Conservation (phyloP, 2,797 vertebrate species). For the Hoplostethus atlanticus region DNA sequence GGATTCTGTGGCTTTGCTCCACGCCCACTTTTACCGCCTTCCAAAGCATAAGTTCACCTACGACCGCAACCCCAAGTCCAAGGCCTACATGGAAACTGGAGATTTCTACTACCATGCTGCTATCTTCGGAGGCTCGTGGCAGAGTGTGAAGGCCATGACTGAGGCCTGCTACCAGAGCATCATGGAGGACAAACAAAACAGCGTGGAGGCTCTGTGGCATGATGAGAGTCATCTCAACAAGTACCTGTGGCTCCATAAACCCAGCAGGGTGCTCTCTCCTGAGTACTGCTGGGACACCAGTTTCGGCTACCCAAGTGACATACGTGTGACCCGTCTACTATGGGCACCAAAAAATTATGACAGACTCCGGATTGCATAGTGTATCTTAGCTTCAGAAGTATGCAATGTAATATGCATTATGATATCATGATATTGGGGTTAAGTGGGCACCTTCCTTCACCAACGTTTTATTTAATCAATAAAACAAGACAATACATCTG, state of each 20-base stretch:
- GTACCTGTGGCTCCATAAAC: constrained; percentile 80
- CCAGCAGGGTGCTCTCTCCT: constrained; percentile 79
- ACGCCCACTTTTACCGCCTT: constrained; percentile 74
- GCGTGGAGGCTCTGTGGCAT: constrained; percentile 82
- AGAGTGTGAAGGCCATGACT: constrained; percentile 62
- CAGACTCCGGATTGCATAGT: constrained; percentile 41
- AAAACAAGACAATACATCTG: too few relatives aligned
- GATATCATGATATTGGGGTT: too few relatives aligned
- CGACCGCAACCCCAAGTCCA: constrained; percentile 74
- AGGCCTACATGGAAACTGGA: constrained; percentile 72
- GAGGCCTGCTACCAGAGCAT: constrained; percentile 73
- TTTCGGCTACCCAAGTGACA: constrained; percentile 62
- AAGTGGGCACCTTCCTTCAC: too few relatives aligned
- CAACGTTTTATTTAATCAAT: too few relatives aligned
- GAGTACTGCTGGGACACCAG: constrained; percentile 81
- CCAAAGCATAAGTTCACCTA: constrained; percentile 61
- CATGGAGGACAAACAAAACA: constrained; percentile 74
- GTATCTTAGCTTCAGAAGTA: too few relatives aligned
- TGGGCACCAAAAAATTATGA: constrained; percentile 82
- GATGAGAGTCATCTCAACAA: constrained; percentile 85
- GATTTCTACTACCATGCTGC: constrained; percentile 85
- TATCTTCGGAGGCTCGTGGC: constrained; percentile 80
- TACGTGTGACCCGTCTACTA: constrained; percentile 68
- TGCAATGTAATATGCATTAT: too few relatives aligned
- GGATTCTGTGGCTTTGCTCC: constrained; percentile 78